These are phyloP conservation scores for Drosophila greeni DNA, from an alignment of 2,888 invertebrate species.

Conservation along the genomic window DNA sequence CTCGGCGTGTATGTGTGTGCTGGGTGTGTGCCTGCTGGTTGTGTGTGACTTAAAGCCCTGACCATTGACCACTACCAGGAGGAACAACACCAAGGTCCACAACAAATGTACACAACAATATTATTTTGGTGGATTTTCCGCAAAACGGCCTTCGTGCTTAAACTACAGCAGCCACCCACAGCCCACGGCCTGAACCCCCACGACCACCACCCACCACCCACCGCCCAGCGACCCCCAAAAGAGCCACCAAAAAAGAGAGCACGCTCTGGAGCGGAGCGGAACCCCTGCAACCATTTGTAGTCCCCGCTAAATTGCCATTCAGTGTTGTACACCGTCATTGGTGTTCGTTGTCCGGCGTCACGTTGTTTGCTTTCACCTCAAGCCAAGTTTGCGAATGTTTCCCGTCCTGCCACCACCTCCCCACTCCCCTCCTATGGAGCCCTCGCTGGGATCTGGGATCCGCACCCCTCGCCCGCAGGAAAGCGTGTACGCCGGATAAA, in stretches of 20 bases:
- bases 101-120: conserved; percentile 51
- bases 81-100: conserved; percentile 17
- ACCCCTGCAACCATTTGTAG: conserved; percentile 42
- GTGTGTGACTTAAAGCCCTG: conserved; percentile 36
- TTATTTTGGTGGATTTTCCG: conserved; percentile 67
- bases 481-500: conserved; percentile 59
- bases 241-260: background rate
- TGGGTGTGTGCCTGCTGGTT: conserved; percentile 24
- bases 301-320: conserved; percentile 64
- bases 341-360: conserved; percentile 64
- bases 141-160: conserved; percentile 49
- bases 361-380: conserved; percentile 71
- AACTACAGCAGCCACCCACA: background rate
- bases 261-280: background rate
- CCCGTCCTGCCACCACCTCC: background rate
- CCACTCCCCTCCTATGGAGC: too few relatives aligned
- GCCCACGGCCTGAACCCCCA: too few relatives aligned
- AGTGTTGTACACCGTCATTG: conserved; percentile 63
- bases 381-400: conserved; percentile 66
- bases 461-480: conserved; percentile 19
- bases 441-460: too few relatives aligned
- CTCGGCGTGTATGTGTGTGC: background rate
- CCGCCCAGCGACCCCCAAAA: background rate
- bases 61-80: conserved; percentile 31
- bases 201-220: background rate